phyloP scores from a whole-genome alignment of 2,888 invertebrate genomes.

The Malthinus flaveolus region DNA sequence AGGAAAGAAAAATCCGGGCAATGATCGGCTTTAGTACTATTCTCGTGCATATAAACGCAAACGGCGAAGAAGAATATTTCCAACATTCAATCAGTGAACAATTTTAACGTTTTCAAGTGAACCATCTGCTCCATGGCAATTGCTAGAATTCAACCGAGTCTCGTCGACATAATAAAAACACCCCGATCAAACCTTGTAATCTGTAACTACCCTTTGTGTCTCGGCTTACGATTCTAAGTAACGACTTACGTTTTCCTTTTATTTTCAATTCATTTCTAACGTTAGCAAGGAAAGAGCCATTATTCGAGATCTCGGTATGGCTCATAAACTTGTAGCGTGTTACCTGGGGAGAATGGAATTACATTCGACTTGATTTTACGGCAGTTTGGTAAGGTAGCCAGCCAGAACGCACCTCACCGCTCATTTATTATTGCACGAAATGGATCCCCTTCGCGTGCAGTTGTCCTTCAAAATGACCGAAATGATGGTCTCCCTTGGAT shows the following conservation, averaged over 20 bases:
- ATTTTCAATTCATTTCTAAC: conserved; percentile 31
- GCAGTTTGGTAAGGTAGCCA: conserved; percentile 27
- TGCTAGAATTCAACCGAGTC: conserved; percentile 26
- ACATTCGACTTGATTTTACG: conserved; percentile 32
- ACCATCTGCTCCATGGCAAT: conserved; percentile 30
- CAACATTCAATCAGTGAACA: conserved; percentile 27
- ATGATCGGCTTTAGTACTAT: conserved; percentile 22
- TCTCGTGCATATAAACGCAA: conserved; percentile 26
- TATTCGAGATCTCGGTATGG: conserved; percentile 25
- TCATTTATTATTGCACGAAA: conserved; percentile 34
- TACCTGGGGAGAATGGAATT: conserved; percentile 29
- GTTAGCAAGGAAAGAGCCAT: conserved; percentile 28
- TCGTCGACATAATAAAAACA: conserved; percentile 33
- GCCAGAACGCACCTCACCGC: conserved; percentile 27
- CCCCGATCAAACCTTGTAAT: conserved; percentile 34
- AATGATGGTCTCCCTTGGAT: conserved; percentile 26
- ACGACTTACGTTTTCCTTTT: conserved; percentile 30
- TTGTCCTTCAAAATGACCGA: conserved; percentile 28
- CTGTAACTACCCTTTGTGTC: conserved; percentile 38
- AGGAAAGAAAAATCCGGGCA: conserved; percentile 17
- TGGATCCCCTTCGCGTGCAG: conserved; percentile 27
- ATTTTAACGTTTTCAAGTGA: conserved; percentile 21
- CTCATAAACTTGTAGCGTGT: conserved; percentile 29
- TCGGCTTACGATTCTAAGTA: conserved; percentile 26
- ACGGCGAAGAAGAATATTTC: conserved; percentile 22